Base-by-base conservation (phyloP, 1,140 invertebrate species). In the Drosophila eugracilis region DNA sequence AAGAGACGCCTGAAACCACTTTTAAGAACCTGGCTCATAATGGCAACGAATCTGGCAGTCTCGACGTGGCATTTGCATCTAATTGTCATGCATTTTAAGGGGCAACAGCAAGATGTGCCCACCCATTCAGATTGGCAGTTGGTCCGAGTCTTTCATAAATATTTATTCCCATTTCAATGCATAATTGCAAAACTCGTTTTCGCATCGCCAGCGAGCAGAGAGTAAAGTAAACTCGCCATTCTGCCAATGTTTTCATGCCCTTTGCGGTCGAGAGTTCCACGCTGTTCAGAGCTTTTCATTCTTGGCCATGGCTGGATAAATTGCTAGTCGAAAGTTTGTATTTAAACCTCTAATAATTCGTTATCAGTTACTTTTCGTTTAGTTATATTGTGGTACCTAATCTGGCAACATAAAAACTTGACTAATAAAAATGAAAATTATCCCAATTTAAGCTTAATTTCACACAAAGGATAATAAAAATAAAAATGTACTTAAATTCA, bases 101-200 rank as follows among this genome's bases (percentile, higher is more conserved):
- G 28, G 21, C 22, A 48, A 19, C n/a, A n/a, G n/a, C n/a, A n/a
- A n/a, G n/a, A n/a, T n/a, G n/a, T n/a, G 21, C 10, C 28, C 47
- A 26, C 10, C 12, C 47, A 15, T 6, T n/a, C 26, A 47, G 24
- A 24, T 22, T 49, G 44, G 30, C 42, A 10, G 17, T 32, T 1
- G 44, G 30, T 53, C 62, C 65, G 37, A 69, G 62, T 67, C 65
- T 67, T 69, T 53, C 47, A 69, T 54, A 74, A 74, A 74, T 74
- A 74, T 74, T 74, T 74, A 74, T 74, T 74, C 70, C 42, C 52
- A 74, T 69, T 69, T 67, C 65, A 69, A 53, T 69, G 65, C 65
- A 69, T 74, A 74, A 74, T 74, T 74, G 58, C 57, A 36, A 55
- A 50, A 45, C 50, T 65, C 26, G 28, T 42, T 53, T 63, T 63